These are phyloP conservation scores for Hoplodrina ambigua DNA, from an alignment of 2,888 invertebrate genomes.

Conservation along the genomic window DNA sequence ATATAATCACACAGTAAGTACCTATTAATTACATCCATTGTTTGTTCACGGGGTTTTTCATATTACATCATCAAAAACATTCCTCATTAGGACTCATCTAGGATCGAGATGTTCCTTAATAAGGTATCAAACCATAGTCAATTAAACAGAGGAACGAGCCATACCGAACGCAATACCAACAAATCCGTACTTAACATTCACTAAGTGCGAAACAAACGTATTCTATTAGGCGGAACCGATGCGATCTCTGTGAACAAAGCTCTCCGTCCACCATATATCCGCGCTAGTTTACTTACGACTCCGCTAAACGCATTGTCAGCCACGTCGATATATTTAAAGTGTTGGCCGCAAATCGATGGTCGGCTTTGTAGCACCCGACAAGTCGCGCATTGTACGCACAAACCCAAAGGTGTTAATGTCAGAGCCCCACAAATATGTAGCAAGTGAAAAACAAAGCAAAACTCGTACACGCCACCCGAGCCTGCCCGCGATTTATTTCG, in stretches of 20 bases:
- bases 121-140: conserved; percentile 37
- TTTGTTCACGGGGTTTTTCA: conserved; percentile 27
- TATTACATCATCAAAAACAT: conserved; percentile 18
- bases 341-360: conserved; percentile 79
- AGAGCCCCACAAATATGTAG: conserved; percentile 80
- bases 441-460: conserved; percentile 76
- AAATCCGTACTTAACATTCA: conserved; percentile 56
- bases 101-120: conserved; percentile 32
- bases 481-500: conserved; percentile 77
- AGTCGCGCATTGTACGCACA: conserved; percentile 74
- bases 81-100: conserved; percentile 25
- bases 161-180: conserved; percentile 53
- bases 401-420: conserved; percentile 77
- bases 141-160: conserved; percentile 35
- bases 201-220: conserved; percentile 70
- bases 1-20: too few relatives aligned
- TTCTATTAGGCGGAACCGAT: conserved; percentile 83
- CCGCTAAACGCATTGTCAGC: conserved; percentile 72
- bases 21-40: neutral
- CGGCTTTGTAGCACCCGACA: conserved; percentile 78
- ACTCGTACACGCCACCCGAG: conserved; percentile 70
- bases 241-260: conserved; percentile 81
- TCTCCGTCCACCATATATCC: conserved; percentile 76
- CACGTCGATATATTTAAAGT: conserved; percentile 78
- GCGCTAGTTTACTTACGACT: conserved; percentile 75